Conservation (phyloP, 2,797 vertebrate species). For the Sciaenops ocellatus region DNA sequence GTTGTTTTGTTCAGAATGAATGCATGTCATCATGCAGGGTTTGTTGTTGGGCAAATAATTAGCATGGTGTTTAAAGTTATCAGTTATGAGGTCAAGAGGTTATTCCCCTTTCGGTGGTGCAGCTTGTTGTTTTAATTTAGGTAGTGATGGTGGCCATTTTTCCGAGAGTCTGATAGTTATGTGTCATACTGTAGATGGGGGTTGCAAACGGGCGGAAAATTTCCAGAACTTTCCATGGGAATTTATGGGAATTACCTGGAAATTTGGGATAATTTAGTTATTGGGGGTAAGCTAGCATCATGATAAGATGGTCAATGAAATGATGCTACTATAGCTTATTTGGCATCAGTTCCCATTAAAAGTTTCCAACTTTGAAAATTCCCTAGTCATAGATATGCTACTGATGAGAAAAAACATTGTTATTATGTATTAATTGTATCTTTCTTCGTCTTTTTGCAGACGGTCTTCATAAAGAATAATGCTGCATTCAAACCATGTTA, state of each 20-base stretch:
- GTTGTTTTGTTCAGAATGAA: constrained; percentile 46
- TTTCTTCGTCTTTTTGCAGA: neutral
- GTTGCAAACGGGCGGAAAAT: too few relatives aligned
- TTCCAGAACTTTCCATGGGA: too few relatives aligned
- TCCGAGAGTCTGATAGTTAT: constrained; percentile 21
- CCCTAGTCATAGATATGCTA: constrained; percentile 5
- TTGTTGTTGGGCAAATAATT: constrained; percentile 63
- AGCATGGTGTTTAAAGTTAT: constrained; percentile 50
- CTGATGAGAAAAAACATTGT: neutral
- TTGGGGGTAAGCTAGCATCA: too few relatives aligned
- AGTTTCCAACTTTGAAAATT: too few relatives aligned
- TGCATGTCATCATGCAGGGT: constrained; percentile 40
- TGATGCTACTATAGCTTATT: too few relatives aligned
- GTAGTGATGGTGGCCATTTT: constrained; percentile 29
- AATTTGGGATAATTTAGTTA: too few relatives aligned
- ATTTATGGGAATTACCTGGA: too few relatives aligned
- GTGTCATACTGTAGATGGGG: constrained; percentile 34
- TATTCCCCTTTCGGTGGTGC: constrained; percentile 23
- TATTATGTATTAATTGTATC: constrained; percentile 20
- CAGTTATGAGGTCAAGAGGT: constrained; percentile 48
- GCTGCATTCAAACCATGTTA: neutral
- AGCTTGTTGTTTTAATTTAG: constrained; percentile 39
- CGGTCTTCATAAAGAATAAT: neutral
- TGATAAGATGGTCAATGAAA: too few relatives aligned
- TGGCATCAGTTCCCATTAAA: too few relatives aligned